A percentile compares a stretch with the other conserved stretches of the same genome.
Conservation (phyloP, 2,113 vertebrate species). For the Pyrgilauda ruficollis region DNA sequence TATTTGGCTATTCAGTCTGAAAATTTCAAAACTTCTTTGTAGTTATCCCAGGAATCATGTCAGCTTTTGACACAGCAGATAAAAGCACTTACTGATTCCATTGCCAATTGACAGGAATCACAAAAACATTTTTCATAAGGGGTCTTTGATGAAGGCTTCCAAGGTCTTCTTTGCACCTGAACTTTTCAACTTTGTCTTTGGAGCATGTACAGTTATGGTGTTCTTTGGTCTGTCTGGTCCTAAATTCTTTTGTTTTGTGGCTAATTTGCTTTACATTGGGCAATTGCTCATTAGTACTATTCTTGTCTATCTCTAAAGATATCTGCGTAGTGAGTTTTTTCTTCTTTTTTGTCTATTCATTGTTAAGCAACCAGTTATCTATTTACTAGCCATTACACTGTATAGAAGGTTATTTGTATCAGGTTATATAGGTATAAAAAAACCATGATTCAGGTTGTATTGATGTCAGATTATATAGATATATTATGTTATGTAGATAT, state of each 20-base stretch:
- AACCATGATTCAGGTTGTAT: background rate
- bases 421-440: background rate
- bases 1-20: no score
- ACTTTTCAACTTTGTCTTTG: background rate
- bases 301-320: background rate
- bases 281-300: background rate
- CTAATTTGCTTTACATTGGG: background rate
- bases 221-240: background rate
- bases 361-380: background rate
- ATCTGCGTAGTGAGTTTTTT: no score
- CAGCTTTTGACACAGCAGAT: no score
- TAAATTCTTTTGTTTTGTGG: background rate
- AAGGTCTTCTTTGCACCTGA: background rate
- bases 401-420: background rate
- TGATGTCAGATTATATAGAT: no score
- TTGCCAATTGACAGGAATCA: no score
- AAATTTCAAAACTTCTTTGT: no score
- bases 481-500: background rate
- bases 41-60: no score
- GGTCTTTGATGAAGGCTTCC: background rate
- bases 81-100: no score
- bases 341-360: background rate
- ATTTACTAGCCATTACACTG: background rate
- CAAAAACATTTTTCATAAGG: no score
- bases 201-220: background rate